phyloP scores from a whole-genome alignment of 1,140 invertebrate genomes.

The Manduca sexta region DNA sequence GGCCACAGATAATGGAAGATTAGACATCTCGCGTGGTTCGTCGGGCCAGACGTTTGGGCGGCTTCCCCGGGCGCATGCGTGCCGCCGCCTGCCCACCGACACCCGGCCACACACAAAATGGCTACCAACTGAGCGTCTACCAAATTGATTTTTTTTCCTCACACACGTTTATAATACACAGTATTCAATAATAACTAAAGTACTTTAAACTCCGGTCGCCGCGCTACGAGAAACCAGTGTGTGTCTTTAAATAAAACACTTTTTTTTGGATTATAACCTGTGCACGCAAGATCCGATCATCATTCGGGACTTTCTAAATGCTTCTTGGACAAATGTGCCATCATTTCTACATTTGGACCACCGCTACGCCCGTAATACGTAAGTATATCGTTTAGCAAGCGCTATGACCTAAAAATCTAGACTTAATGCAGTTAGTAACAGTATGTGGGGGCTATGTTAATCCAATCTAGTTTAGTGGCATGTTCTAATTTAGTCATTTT shows the following conservation, averaged over 20 bases:
- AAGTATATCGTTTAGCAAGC: slow-evolving; percentile 22
- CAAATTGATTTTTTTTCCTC: slow-evolving; percentile 44
- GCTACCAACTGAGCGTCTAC: slow-evolving; percentile 32
- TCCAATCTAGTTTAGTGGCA: background rate
- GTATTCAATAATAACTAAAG: slow-evolving; percentile 1
- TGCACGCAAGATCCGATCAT: too few species aligned
- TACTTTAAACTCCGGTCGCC: too few species aligned
- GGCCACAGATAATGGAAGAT: too few species aligned
- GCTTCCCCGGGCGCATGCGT: slow-evolving; percentile 32
- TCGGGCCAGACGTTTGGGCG: slow-evolving; percentile 13
- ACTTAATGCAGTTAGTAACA: slow-evolving; percentile 38
- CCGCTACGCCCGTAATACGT: slow-evolving; percentile 12
- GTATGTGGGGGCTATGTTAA: slow-evolving; percentile 3
- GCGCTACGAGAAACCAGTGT: too few species aligned
- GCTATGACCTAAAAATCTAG: slow-evolving; percentile 35
- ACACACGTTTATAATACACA: slow-evolving; percentile 20
- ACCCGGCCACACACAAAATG: slow-evolving; percentile 43
- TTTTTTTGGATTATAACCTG: too few species aligned
- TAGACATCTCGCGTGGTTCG: too few species aligned
- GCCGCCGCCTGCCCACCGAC: slow-evolving; percentile 9
- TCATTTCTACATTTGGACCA: background rate
- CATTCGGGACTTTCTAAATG: too few species aligned
- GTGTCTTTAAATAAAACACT: too few species aligned
- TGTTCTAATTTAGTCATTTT: background rate
- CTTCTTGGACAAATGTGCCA: too few species aligned